Percentiles rank a stretch among this genome's conserved stretches.
These are phyloP conservation scores for Botrylloides violaceus DNA, from an alignment of 23 tunicate species.

Conservation along the genomic window DNA sequence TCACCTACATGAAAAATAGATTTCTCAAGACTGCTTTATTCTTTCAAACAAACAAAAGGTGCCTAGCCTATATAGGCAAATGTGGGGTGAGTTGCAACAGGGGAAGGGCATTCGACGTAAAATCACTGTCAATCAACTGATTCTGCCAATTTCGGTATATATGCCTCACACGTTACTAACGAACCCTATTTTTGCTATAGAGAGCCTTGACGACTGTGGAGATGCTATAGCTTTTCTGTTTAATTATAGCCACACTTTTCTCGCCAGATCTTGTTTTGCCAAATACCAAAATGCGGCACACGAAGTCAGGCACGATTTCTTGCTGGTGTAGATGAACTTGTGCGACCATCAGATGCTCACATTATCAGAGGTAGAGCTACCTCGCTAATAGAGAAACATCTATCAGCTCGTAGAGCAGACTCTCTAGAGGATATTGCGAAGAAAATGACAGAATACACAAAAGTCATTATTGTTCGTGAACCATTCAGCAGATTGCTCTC, in stretches of 20 bases:
- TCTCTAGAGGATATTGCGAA: neutral
- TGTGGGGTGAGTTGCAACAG: too few relatives aligned
- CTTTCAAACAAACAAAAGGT: constrained; percentile 19
- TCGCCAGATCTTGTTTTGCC: neutral
- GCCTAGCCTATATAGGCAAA: too few relatives aligned
- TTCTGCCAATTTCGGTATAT: too few relatives aligned
- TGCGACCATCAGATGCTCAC: neutral
- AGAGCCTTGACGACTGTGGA: too few relatives aligned
- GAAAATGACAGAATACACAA: neutral
- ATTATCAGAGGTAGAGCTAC: neutral
- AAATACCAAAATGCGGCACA: constrained; percentile 35
- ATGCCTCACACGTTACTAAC: too few relatives aligned
- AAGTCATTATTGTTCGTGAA: constrained; percentile 12
- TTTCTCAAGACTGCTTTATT: constrained; percentile 20
- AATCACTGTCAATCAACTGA: too few relatives aligned
- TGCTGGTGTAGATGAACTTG: constrained; percentile 1
- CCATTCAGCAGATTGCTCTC: constrained; percentile 23
- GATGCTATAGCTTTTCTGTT: too few relatives aligned
- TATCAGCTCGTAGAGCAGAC: constrained; percentile 3
- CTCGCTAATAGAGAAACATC: constrained; percentile 7
- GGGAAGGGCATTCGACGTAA: too few relatives aligned
- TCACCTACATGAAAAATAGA: constrained; percentile 6
- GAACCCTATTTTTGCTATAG: too few relatives aligned
- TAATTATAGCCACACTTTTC: neutral
- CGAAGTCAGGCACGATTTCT: constrained; percentile 38